Evolutionary conservation across 2,113 vertebrate species (phyloP).

Genomic region (Vimba vimba): DNA sequence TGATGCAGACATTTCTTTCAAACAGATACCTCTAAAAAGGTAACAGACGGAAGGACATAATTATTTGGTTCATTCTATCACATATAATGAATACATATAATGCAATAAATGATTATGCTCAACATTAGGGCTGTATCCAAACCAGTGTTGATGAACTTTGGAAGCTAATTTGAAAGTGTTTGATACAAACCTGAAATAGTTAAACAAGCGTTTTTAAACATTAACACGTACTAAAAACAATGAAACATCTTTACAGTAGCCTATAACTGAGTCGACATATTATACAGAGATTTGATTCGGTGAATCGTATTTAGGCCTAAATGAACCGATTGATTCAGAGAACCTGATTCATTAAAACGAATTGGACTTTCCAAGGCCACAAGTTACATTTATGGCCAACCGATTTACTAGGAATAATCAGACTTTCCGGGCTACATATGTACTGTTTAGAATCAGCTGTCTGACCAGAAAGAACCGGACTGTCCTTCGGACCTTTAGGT

Average conservation of each 20-base stretch:
- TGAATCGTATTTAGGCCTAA: not conserved
- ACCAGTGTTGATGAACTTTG: not conserved
- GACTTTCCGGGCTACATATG: not conserved
- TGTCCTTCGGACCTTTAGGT: not conserved
- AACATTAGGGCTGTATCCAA: not conserved
- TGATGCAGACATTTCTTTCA: not conserved
- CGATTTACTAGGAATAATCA: not conserved
- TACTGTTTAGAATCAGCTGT: not conserved
- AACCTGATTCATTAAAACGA: too few relatives aligned
- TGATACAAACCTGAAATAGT: not conserved
- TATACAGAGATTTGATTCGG: not conserved
- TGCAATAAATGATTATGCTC: not conserved
- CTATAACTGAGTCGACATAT: not conserved
- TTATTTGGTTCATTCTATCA: not conserved
- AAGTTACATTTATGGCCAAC: not conserved
- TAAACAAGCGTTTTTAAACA: not conserved
- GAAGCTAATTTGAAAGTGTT: not conserved
- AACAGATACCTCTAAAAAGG: slow-evolving; percentile 43
- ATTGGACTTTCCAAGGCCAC: not conserved
- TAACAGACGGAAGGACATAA: not conserved
- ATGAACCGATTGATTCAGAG: not conserved
- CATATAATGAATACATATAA: not conserved
- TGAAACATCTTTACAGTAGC: not conserved
- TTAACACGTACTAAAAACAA: not conserved
- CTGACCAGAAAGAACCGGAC: not conserved